phyloP scores from a whole-genome alignment of 1,140 invertebrate genomes.

The Pogonomyrmex barbatus region DNA sequence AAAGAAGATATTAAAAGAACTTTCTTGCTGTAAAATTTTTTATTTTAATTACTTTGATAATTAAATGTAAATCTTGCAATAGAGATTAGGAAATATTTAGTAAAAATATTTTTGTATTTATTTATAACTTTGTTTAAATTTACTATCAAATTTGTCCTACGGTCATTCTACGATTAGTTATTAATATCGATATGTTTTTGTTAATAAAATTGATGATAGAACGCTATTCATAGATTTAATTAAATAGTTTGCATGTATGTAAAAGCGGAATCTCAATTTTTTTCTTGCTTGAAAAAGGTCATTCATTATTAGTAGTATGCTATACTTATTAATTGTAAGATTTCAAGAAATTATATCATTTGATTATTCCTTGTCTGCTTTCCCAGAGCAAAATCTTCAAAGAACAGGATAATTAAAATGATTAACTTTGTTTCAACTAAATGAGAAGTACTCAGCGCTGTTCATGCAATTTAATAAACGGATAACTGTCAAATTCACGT shows the following conservation, averaged over 20 bases:
- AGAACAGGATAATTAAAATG: slow-evolving; percentile 40
- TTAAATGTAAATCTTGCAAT: background rate
- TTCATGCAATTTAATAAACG: slow-evolving; percentile 14
- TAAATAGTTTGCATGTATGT: background rate
- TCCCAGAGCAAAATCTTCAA: slow-evolving; percentile 9
- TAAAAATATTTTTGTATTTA: background rate
- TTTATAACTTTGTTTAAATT: background rate
- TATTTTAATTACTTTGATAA: background rate
- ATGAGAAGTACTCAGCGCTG: slow-evolving; percentile 8
- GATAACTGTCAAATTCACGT: slow-evolving; percentile 40
- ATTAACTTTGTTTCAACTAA: slow-evolving; percentile 29
- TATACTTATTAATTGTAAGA: slow-evolving; percentile 34
- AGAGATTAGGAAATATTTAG: background rate
- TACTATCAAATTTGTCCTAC: background rate
- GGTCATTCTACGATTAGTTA: background rate
- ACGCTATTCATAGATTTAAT: background rate
- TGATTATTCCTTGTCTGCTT: background rate
- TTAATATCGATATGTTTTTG: background rate
- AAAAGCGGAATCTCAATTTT: background rate
- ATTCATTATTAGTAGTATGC: background rate
- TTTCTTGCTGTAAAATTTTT: background rate
- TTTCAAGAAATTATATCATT: slow-evolving; percentile 15
- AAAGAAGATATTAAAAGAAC: background rate
- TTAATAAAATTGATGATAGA: background rate
- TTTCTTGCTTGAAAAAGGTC: background rate